Evolutionary conservation across 2,888 invertebrate species (phyloP), one percentile per base, ranked within the genome.

Genomic region (Minunthozetes semirufus): DNA sequence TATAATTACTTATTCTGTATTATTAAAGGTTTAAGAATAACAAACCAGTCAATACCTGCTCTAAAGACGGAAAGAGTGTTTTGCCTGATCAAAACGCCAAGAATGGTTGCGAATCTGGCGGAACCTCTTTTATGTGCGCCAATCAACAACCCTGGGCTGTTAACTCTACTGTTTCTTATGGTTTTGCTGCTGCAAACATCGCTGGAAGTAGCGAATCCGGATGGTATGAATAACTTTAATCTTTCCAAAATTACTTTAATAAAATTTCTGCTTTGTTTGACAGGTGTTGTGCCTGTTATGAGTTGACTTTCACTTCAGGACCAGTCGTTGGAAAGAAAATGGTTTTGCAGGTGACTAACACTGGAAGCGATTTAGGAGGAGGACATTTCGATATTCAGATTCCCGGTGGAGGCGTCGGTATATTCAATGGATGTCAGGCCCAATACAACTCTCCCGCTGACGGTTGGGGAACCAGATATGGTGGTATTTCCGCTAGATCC

Each of bases 281-380:
- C 9, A 59, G 56, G 56, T 76, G 76, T 50, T 76, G 76, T 63
- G 76, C 70, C 48, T 76, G 76, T 59, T 76, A 76, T 61, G 46
- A 59, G 17, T 56, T 76, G 9, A 27, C 33, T 17, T 76, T 76
- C 38, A 77, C 74, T n/a, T 22, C 33, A 8, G 76, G 76, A 6
- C 42, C 72, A 15, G 38, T 76, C 17, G 22, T 13, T 42, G 76
- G 76, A 19, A 77, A 77, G 33, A 50, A 48, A 33, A n/a, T 77
- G 56, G 70, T 78, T 4, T 78, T 77, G 6, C 77, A 77, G 70
- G 77, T 77, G 48, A 77, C 77, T 22, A 77, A 77, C 61, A 77
- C 77, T 17, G 77, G 77, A n/a, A 59, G 75, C 22, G 76, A 76
- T 75, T 38, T 76, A 0, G 72, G 68, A 13, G 48, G 74, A 5